A percentile compares a stretch with the other conserved stretches of the same genome.
These are phyloP conservation scores for Scopus umbretta DNA, from an alignment of 2,113 vertebrate genomes.

Conservation along the genomic window DNA sequence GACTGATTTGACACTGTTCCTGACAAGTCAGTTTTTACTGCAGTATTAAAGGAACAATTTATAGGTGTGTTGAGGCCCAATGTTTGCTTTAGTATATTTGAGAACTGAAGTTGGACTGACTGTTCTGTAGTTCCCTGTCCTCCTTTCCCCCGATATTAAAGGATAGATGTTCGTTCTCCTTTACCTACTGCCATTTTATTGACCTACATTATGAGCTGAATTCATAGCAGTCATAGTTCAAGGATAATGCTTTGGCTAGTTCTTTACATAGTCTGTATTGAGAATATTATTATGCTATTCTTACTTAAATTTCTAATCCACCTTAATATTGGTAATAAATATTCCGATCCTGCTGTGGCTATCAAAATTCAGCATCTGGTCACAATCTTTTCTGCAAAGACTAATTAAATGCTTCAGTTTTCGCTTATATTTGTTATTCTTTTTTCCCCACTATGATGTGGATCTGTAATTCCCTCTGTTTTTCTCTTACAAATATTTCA, in stretches of 20 bases:
- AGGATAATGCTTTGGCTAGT: neutral
- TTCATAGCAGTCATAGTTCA: neutral
- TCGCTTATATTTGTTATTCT: neutral
- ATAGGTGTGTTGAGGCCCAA: neutral
- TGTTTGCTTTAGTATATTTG: neutral
- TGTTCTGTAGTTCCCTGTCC: neutral
- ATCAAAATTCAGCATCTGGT: neutral
- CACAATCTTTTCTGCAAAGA: neutral
- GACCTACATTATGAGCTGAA: neutral
- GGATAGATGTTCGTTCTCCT: neutral
- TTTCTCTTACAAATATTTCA: neutral
- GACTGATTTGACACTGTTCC: neutral
- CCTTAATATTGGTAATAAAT: neutral
- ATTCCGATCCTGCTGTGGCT: neutral
- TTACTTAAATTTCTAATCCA: neutral
- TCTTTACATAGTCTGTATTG: neutral
- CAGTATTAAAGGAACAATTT: neutral
- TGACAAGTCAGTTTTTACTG: neutral
- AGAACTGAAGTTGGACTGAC: neutral
- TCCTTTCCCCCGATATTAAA: neutral
- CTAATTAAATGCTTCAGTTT: neutral
- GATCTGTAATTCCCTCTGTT: neutral
- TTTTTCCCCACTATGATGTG: neutral
- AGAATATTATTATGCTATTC: neutral
- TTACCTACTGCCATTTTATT: neutral